A percentile compares a stretch with the other conserved stretches of the same genome.
These are phyloP conservation scores for Yoshiicerus persimilis DNA, from an alignment of 1,140 invertebrate species.

Conservation along the genomic window DNA sequence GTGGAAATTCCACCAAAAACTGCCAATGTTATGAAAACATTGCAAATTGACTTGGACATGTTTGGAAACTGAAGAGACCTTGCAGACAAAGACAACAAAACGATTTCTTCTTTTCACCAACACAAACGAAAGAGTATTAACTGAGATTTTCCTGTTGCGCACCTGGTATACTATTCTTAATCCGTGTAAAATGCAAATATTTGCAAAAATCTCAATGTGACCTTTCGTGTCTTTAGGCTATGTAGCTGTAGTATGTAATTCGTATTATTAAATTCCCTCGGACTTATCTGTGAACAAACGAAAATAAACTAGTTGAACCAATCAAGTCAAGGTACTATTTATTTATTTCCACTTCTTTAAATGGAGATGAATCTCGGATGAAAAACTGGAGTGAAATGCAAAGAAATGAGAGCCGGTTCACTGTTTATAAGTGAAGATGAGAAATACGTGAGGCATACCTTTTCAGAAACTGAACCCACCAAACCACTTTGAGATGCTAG, in stretches of 20 bases:
- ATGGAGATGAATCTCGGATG: not conserved
- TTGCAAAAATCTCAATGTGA: not conserved
- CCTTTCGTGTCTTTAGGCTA: not conserved
- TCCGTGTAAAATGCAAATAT: not conserved
- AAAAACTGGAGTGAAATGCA: slow-evolving; percentile 5
- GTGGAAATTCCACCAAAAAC: not conserved
- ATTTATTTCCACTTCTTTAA: not conserved
- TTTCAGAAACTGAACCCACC: not conserved
- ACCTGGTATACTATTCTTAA: not conserved
- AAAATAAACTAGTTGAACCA: not conserved
- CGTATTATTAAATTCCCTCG: not conserved
- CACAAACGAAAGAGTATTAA: not conserved
- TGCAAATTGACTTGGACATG: not conserved
- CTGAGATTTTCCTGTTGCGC: not conserved
- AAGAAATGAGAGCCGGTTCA: not conserved
- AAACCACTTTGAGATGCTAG: not conserved
- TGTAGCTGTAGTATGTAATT: not conserved
- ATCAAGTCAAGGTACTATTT: not conserved
- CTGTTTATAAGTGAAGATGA: not conserved
- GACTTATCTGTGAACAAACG: too few relatives aligned
- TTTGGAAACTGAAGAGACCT: not conserved
- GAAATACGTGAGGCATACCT: not conserved
- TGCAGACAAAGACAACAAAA: not conserved
- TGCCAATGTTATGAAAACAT: not conserved
- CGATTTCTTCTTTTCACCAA: not conserved